A percentile compares a stretch with the other conserved stretches of the same genome.
Evolutionary conservation across 1,140 invertebrate genomes (phyloP).

Genomic region (Globodera rostochiensis): DNA sequence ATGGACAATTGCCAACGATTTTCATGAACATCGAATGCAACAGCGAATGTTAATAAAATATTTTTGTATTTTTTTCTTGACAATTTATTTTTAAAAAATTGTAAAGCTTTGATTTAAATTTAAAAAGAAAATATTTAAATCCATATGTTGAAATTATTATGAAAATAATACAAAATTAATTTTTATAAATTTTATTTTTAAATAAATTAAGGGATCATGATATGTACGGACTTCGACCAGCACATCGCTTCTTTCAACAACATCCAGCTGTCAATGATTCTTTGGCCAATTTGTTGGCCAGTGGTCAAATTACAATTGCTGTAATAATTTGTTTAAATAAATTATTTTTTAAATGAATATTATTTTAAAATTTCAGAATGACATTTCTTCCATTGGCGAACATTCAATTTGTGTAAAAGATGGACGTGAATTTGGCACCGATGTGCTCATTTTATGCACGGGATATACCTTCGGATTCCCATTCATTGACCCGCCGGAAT

Average conservation of each 20-base stretch:
- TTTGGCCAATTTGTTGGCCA: slow-evolving; percentile 69
- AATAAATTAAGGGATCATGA: slow-evolving; percentile 68
- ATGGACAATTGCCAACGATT: slow-evolving; percentile 65
- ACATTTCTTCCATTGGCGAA: slow-evolving; percentile 65
- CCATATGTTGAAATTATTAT: too few relatives aligned
- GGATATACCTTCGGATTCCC: slow-evolving; percentile 68
- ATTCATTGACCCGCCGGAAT: slow-evolving; percentile 58
- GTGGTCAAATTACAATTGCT: slow-evolving; percentile 67
- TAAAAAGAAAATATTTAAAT: too few relatives aligned
- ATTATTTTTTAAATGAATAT: slow-evolving; percentile 21
- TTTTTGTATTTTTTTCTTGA: background rate
- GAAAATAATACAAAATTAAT: too few relatives aligned
- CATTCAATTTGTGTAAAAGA: slow-evolving; percentile 66
- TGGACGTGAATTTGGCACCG: slow-evolving; percentile 56
- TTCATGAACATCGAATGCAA: slow-evolving; percentile 54
- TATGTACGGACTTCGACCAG: slow-evolving; percentile 67
- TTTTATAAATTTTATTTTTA: background rate
- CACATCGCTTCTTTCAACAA: slow-evolving; percentile 67
- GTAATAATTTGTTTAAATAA: slow-evolving; percentile 37
- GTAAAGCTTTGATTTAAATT: too few relatives aligned
- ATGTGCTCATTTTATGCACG: slow-evolving; percentile 67
- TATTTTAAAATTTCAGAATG: slow-evolving; percentile 54
- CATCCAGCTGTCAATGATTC: slow-evolving; percentile 72
- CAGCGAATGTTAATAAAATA: slow-evolving; percentile 45
- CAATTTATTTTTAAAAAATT: too few relatives aligned